Conservation (phyloP, 2,888 invertebrate species). For the Parapristionchus giblindavisi region DNA sequence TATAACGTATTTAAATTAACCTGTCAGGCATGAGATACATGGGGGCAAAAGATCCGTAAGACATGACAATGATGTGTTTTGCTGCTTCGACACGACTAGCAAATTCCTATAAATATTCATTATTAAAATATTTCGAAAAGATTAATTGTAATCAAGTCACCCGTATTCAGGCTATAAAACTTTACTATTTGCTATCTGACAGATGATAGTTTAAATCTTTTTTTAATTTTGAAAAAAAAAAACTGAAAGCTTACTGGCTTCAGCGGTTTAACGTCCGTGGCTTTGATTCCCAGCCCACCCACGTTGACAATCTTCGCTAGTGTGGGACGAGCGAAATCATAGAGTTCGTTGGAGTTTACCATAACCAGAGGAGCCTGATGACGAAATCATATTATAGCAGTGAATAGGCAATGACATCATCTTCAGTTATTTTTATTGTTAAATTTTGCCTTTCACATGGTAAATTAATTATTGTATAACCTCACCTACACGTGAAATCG, state of each 20-base stretch:
- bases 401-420: no score
- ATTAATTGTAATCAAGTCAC: no score
- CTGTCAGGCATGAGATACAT: slow-evolving; percentile 19
- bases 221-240: not conserved
- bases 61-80: slow-evolving; percentile 50
- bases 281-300: slow-evolving; percentile 61
- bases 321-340: slow-evolving; percentile 57
- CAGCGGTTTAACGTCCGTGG: slow-evolving; percentile 50
- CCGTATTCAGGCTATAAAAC: no score
- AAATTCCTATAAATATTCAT: slow-evolving; percentile 43
- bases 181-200: no score
- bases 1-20: not conserved
- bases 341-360: slow-evolving; percentile 57
- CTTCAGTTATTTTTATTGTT: no score
- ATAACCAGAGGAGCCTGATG: slow-evolving; percentile 41
- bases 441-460: no score
- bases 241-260: not conserved
- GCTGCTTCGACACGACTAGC: slow-evolving; percentile 45
- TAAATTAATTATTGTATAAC: no score
- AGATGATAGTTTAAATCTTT: no score
- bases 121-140: not conserved
- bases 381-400: no score
- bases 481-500: no score
- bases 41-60: slow-evolving; percentile 51
- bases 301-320: slow-evolving; percentile 58